Percentiles rank a stretch among this genome's conserved stretches.
Conservation (phyloP, 2,113 vertebrate species). For the Crocuta crocuta region DNA sequence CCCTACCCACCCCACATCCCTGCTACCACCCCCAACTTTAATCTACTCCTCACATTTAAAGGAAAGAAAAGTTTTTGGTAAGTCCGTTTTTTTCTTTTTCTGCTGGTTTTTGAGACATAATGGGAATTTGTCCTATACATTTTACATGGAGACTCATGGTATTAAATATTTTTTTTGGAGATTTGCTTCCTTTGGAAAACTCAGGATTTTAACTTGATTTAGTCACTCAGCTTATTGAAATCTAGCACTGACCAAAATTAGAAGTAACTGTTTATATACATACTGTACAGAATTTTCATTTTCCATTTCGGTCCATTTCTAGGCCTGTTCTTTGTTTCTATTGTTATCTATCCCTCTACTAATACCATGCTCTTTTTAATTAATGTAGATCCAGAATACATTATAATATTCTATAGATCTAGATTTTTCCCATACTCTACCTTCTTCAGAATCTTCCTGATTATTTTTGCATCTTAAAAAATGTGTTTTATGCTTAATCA, state of each 20-base stretch:
- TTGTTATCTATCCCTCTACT: background rate
- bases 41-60: background rate
- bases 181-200: slow-evolving; percentile 25
- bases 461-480: background rate
- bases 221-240: background rate
- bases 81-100: background rate
- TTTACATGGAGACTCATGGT: background rate
- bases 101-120: background rate
- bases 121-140: background rate
- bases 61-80: background rate
- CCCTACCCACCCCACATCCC: background rate
- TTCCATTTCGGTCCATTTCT: background rate
- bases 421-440: background rate
- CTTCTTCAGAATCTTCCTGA: background rate
- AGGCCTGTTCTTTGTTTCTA: background rate
- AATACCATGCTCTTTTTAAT: background rate
- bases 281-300: background rate
- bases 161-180: slow-evolving; percentile 19
- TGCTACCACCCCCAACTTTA: background rate
- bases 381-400: background rate
- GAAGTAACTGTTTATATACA: background rate
- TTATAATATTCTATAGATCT: background rate
- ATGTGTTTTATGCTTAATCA: background rate
- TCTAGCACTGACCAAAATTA: background rate
- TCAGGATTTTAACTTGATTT: background rate